phyloP scores from a whole-genome alignment of 2,797 vertebrate genomes.

The Synaphobranchus kaupii region DNA sequence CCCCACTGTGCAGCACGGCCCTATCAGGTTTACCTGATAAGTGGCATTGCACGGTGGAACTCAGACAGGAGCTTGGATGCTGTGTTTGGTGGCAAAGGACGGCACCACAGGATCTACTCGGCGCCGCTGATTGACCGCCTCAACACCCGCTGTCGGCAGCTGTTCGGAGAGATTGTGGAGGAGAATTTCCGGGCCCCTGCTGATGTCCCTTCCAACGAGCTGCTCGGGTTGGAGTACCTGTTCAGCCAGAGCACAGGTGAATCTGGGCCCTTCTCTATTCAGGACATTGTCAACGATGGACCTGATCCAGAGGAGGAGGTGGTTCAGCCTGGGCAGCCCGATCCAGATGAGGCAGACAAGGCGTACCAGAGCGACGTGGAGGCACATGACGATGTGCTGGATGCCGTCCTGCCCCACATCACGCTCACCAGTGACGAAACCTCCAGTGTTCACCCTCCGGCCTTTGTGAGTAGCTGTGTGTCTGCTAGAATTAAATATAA shows the following conservation, averaged over 20 bases:
- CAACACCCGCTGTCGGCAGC: slow-evolving; percentile 26
- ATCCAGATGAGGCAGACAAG: slow-evolving; percentile 19
- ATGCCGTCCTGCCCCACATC: no score
- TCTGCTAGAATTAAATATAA: neutral
- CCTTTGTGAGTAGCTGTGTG: neutral
- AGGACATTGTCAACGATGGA: slow-evolving; percentile 23
- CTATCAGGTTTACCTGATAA: slow-evolving; percentile 29
- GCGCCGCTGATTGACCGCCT: slow-evolving; percentile 21
- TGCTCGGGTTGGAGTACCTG: slow-evolving; percentile 29
- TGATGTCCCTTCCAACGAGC: slow-evolving; percentile 10
- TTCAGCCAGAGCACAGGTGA: neutral
- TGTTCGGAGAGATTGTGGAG: slow-evolving; percentile 35
- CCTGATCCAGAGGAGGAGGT: slow-evolving; percentile 37
- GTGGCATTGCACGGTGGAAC: slow-evolving; percentile 30
- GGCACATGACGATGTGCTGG: no score
- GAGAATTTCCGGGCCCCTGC: slow-evolving; percentile 25
- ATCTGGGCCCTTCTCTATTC: slow-evolving; percentile 12
- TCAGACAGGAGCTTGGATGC: slow-evolving; percentile 25
- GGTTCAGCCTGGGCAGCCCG: slow-evolving; percentile 22
- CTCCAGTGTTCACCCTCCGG: no score
- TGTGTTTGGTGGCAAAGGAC: slow-evolving; percentile 24
- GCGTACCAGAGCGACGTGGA: slow-evolving; percentile 22
- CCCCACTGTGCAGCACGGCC: slow-evolving; percentile 25
- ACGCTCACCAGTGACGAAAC: no score
- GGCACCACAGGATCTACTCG: slow-evolving; percentile 17